Percentiles rank a stretch among this genome's conserved stretches.
These are phyloP conservation scores for Heteropelma amictum DNA, from an alignment of 2,888 invertebrate genomes.

Conservation along the genomic window DNA sequence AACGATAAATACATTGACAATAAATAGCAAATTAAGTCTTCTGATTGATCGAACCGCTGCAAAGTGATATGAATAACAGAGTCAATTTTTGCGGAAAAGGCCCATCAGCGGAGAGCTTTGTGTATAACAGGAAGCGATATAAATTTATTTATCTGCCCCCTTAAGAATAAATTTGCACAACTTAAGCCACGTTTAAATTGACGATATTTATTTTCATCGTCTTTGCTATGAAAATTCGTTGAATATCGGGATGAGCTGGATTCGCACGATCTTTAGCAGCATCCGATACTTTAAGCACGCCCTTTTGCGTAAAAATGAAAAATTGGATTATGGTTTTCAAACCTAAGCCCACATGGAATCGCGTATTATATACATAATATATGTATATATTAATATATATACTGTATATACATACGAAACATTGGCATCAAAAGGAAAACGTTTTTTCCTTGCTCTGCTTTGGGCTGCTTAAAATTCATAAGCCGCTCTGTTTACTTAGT, in stretches of 20 bases:
- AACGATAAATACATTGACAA: too few relatives aligned
- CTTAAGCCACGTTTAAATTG: too few relatives aligned
- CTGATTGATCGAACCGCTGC: too few relatives aligned
- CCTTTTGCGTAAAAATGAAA: background rate
- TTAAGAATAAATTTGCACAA: too few relatives aligned
- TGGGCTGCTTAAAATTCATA: constrained; percentile 76
- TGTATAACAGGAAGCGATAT: too few relatives aligned
- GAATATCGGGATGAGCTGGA: constrained; percentile 30
- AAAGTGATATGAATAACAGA: too few relatives aligned
- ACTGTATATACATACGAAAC: constrained; percentile 43
- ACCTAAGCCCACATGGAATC: constrained; percentile 9
- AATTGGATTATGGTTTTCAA: background rate
- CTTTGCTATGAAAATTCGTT: constrained; percentile 8
- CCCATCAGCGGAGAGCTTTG: too few relatives aligned
- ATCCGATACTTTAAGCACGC: constrained; percentile 25
- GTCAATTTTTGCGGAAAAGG: too few relatives aligned
- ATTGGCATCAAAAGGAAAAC: constrained; percentile 63
- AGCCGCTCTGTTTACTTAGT: constrained; percentile 76
- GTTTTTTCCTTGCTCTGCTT: constrained; percentile 59
- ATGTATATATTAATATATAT: constrained; percentile 1
- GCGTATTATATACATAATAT: background rate
- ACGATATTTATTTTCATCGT: too few relatives aligned
- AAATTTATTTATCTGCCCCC: too few relatives aligned
- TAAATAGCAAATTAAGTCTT: too few relatives aligned
- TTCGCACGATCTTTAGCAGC: constrained; percentile 40